A percentile compares a stretch with the other conserved stretches of the same genome.
phyloP scores from a whole-genome alignment of 2,797 vertebrate species.

The Pampus argenteus region DNA sequence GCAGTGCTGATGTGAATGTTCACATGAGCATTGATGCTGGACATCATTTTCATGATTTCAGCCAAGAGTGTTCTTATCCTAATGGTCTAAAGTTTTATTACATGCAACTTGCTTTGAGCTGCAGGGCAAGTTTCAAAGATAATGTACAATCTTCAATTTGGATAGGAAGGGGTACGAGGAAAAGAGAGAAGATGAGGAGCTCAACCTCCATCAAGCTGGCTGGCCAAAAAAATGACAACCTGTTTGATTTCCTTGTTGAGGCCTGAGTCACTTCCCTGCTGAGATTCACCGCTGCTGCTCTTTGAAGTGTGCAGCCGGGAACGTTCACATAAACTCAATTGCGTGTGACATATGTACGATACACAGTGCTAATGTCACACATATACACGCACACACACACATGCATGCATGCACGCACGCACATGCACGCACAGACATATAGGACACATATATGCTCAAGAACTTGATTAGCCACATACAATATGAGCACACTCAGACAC shows the following conservation, averaged over 20 bases:
- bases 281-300: slow-evolving; percentile 57
- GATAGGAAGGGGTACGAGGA: slow-evolving; percentile 16
- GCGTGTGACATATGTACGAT: slow-evolving; percentile 32
- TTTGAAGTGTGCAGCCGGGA: slow-evolving; percentile 67
- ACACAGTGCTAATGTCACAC: slow-evolving; percentile 23
- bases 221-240: slow-evolving; percentile 49
- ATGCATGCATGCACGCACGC: too few relatives aligned
- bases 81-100: slow-evolving; percentile 48
- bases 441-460: background rate
- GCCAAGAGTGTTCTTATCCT: slow-evolving; percentile 11
- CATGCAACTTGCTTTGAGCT: slow-evolving; percentile 34
- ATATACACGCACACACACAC: slow-evolving; percentile 4
- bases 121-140: slow-evolving; percentile 54
- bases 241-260: slow-evolving; percentile 72
- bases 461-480: background rate
- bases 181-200: slow-evolving; percentile 28
- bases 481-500: background rate
- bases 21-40: slow-evolving; percentile 30
- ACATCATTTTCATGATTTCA: slow-evolving; percentile 50
- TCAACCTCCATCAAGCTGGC: slow-evolving; percentile 55
- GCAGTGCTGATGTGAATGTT: slow-evolving; percentile 19
- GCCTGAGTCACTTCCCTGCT: slow-evolving; percentile 60
- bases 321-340: slow-evolving; percentile 49
- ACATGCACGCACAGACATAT: background rate
- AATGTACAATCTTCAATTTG: slow-evolving; percentile 65